Percentiles rank a stretch among this genome's conserved stretches.
phyloP scores from a whole-genome alignment of 2,888 invertebrate genomes.

The Lacanobia wlatinum region DNA sequence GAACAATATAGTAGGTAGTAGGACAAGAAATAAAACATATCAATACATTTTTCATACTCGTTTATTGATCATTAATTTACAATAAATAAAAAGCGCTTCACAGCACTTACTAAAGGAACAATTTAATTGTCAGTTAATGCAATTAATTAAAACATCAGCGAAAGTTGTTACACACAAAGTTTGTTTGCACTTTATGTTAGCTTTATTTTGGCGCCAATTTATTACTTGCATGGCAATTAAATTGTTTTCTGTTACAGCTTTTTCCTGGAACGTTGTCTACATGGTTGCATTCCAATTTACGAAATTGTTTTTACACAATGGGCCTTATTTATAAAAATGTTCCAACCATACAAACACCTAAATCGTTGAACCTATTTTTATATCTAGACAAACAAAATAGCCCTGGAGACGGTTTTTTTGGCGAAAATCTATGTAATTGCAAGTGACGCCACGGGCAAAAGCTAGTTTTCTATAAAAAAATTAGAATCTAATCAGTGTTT shows the following conservation, averaged over 20 bases:
- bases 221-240: not conserved
- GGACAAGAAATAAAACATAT: not conserved
- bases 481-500: no score
- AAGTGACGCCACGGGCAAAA: no score
- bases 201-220: not conserved
- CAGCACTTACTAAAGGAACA: not conserved
- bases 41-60: not conserved
- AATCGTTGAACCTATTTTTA: no score
- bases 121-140: not conserved
- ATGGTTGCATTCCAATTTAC: not conserved
- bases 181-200: not conserved
- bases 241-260: not conserved
- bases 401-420: no score
- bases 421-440: no score
- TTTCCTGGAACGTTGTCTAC: not conserved
- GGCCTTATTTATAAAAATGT: not conserved
- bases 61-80: constrained; percentile 7
- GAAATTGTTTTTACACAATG: not conserved
- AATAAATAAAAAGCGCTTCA: constrained; percentile 18
- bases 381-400: no score
- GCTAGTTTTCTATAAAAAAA: no score
- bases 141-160: constrained; percentile 1
- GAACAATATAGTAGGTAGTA: not conserved
- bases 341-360: not conserved
- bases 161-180: not conserved